phyloP scores from a whole-genome alignment of 2,797 vertebrate genomes.

The Orestias chungarensis region DNA sequence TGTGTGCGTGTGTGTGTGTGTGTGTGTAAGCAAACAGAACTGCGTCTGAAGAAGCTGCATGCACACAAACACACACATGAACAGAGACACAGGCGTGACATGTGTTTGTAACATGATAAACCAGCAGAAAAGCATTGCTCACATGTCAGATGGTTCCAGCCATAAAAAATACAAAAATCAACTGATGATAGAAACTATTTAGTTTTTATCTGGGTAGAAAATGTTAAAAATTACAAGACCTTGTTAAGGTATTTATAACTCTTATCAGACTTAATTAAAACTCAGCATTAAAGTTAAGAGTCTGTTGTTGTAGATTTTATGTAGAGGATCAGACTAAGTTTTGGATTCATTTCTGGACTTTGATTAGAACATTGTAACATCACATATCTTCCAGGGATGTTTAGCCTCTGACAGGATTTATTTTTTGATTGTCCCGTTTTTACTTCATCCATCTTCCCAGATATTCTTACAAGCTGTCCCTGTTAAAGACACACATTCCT shows the following conservation, averaged over 20 bases:
- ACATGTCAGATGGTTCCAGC: constrained; percentile 27
- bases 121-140: constrained; percentile 49
- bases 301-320: not conserved
- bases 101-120: constrained; percentile 45
- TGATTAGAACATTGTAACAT: not conserved
- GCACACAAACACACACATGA: constrained; percentile 26
- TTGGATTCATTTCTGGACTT: not conserved
- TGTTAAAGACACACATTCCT: not conserved
- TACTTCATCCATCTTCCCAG: too few species aligned
- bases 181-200: constrained; percentile 40
- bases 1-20: constrained; percentile 38
- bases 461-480: constrained; percentile 4
- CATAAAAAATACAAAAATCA: constrained; percentile 22
- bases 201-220: constrained; percentile 42
- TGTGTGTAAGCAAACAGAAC: constrained; percentile 22
- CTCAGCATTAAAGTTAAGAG: not conserved
- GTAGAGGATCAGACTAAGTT: not conserved
- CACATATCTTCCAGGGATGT: too few species aligned
- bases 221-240: constrained; percentile 18
- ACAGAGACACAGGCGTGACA: constrained; percentile 14
- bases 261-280: not conserved
- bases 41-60: not conserved
- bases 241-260: not conserved
- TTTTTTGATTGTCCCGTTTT: too few species aligned
- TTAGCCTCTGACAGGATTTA: not conserved